Base-by-base conservation (phyloP, 2,113 vertebrate species). In the Ctenodactylus gundi region DNA sequence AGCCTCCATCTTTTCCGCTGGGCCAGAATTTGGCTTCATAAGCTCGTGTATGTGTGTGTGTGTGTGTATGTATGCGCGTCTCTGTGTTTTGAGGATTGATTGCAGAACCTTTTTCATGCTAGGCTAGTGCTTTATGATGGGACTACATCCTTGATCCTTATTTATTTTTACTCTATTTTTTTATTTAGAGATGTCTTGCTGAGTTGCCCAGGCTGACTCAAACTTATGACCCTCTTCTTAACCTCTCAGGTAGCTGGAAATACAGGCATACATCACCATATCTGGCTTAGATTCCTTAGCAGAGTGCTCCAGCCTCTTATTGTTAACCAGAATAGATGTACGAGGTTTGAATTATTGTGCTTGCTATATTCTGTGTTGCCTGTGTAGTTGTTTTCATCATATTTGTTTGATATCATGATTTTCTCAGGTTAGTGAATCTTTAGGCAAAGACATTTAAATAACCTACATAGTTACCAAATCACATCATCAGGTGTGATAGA, bases 391-490 rank as follows among this genome's bases (percentile, higher is more conserved):
- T 89, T 46, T 70, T 82, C 2, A 46, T 7, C 49, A 3, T 67
- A 46, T 82, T 29, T 58, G 39, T 77, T 72, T 78, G 39, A 44
- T 62, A 12, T n/a, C n/a, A n/a, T 64, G 51, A 49, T 93, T 94
- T 64, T 91, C 90, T 90, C 64, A 67, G 55, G 77, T 84, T 34
- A 51, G 31, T 78, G 41, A 84, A 41, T 82, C 41, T 94, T 68
- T 72, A 72, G 49, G 75, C 46, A 86, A 85, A 85, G n/a, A 49
- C 72, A 39, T 91, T 72, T 85, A 57, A 82, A 44, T 57, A 72
- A n/a, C 46, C 84, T 58, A 39, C 8, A 51, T 46, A n/a, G n/a
- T 6, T 88, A 51, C 25, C 68, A 49, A 5, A n/a, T 94, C 21
- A n/a, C 17, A 39, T 60, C 23, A 44, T 23, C 11, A 39, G 25